These are phyloP conservation scores for Gastrophysa polygoni DNA, from an alignment of 2,888 invertebrate genomes.

Conservation along the genomic window DNA sequence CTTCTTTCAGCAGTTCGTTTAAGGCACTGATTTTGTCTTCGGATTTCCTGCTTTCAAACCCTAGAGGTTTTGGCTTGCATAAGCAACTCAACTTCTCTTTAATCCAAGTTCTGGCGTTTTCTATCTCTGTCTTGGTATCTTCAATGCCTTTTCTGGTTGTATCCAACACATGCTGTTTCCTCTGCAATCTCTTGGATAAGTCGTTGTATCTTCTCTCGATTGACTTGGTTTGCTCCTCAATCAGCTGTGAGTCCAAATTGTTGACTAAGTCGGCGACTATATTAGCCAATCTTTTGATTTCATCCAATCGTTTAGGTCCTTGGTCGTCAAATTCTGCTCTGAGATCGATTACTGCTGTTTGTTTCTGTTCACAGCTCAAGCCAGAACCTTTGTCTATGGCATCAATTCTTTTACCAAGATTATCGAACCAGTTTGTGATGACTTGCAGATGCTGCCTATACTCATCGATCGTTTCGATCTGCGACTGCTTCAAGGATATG, in stretches of 20 bases:
- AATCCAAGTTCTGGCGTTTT: conserved; percentile 80
- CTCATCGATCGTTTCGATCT: conserved; percentile 77
- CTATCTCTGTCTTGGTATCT: conserved; percentile 79
- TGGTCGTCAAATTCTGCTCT: conserved; percentile 75
- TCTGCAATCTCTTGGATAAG: conserved; percentile 80
- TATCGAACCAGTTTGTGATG: conserved; percentile 83
- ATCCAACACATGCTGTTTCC: conserved; percentile 83
- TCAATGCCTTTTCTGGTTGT: conserved; percentile 84
- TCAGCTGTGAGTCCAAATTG: conserved; percentile 87
- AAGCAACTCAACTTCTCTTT: conserved; percentile 73
- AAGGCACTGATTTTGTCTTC: conserved; percentile 75
- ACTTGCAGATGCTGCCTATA: conserved; percentile 77
- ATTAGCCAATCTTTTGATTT: conserved; percentile 71
- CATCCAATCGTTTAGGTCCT: conserved; percentile 73
- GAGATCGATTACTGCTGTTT: conserved; percentile 74
- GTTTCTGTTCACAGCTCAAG: conserved; percentile 79
- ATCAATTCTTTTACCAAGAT: conserved; percentile 79
- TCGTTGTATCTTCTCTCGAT: conserved; percentile 85
- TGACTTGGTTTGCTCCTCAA: conserved; percentile 85
- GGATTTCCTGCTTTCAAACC: conserved; percentile 77
- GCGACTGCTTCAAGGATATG: conserved; percentile 75
- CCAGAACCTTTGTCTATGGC: conserved; percentile 84
- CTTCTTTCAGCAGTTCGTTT: conserved; percentile 79
- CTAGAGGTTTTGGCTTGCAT: conserved; percentile 70
- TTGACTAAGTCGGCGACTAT: conserved; percentile 81